A percentile compares a stretch with the other conserved stretches of the same genome.
These are phyloP conservation scores for Thereva unica DNA, from an alignment of 2,888 invertebrate species.

Conservation along the genomic window DNA sequence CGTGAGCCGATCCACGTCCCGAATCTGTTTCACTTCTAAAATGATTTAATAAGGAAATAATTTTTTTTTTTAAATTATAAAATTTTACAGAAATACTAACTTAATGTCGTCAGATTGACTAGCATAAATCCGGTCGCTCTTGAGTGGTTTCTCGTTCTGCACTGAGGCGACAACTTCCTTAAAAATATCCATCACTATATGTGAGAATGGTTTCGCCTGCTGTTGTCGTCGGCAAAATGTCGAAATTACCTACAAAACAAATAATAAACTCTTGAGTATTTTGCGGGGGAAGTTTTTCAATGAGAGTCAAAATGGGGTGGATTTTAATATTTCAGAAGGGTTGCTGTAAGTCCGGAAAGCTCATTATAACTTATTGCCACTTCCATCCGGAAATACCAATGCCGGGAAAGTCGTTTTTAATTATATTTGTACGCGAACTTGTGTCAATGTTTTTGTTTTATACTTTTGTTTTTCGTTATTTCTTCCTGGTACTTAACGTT, in stretches of 20 bases:
- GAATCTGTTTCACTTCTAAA: slow-evolving; percentile 43
- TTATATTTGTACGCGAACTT: too few relatives aligned
- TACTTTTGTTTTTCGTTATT: too few relatives aligned
- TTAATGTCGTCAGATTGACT: slow-evolving; percentile 19
- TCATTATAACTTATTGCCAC: too few relatives aligned
- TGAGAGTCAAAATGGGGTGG: too few relatives aligned
- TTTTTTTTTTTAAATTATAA: background rate
- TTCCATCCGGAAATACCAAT: too few relatives aligned
- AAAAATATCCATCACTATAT: slow-evolving; percentile 66
- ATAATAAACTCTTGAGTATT: too few relatives aligned
- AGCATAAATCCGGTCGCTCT: slow-evolving; percentile 18
- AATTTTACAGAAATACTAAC: background rate
- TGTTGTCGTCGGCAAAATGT: slow-evolving; percentile 63
- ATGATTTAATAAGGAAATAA: background rate
- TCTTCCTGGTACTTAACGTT: too few relatives aligned
- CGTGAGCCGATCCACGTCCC: slow-evolving; percentile 42
- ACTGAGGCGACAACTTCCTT: slow-evolving; percentile 57
- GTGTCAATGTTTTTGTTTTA: too few relatives aligned
- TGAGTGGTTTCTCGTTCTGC: slow-evolving; percentile 20
- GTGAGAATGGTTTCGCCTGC: slow-evolving; percentile 64
- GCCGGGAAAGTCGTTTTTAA: too few relatives aligned
- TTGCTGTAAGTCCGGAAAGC: too few relatives aligned
- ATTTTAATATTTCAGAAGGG: too few relatives aligned
- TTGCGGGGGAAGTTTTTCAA: too few relatives aligned
- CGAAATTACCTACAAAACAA: slow-evolving; percentile 61